Base-by-base conservation (phyloP, 2,797 vertebrate species). In the Limosa lapponica region DNA sequence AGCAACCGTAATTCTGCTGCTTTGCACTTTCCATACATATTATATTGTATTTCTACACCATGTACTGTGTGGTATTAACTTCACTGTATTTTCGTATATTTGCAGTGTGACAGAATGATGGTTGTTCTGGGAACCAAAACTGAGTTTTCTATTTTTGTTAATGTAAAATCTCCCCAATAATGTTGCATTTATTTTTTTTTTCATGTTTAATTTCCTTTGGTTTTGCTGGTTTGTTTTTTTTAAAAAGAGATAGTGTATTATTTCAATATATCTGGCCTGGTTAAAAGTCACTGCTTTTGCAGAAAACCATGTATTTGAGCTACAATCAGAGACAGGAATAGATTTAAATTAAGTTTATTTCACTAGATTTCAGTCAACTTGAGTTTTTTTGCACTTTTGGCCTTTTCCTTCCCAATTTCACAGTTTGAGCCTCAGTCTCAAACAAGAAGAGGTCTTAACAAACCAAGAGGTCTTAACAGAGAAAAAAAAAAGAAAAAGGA, bases 1-100 rank as follows among this genome's bases (percentile, higher is more conserved):
- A 92, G 96, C 93, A 96, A 95, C 89, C 4, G 1, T 92, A 97
- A 92, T 80, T 96, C 82, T 94, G 49, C 65, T 79, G 73, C 58
- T 94, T 84, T 95, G 82, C 77, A 84, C 85, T 91, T 95, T 86
- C 77, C 70, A 39, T 82, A 82, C 58, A 41, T 89, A 89, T 82
- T 85, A 65, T 80, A 62, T 89, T 92, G 69, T 87, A 69, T 94
- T 90, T 86, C 79, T 88, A 12, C 88, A 73, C 51, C 58, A 43
- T 90, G 92, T 79, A 57, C 73, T 36, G 44, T 51, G 41, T 20
- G 65, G 54, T 82, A 84, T 93, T 90, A 96, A 85, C 79, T 78
- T 90, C 67, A 62, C 74, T 80, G 34, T 69, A 43, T 90, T 92
- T 95, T 93, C 2, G 0, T 73, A 79, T 69, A 71, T 84, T 90